Percentiles rank a stretch among this genome's conserved stretches.
Conservation (phyloP, 2,797 vertebrate species). For the Acanthurus leucopareius region DNA sequence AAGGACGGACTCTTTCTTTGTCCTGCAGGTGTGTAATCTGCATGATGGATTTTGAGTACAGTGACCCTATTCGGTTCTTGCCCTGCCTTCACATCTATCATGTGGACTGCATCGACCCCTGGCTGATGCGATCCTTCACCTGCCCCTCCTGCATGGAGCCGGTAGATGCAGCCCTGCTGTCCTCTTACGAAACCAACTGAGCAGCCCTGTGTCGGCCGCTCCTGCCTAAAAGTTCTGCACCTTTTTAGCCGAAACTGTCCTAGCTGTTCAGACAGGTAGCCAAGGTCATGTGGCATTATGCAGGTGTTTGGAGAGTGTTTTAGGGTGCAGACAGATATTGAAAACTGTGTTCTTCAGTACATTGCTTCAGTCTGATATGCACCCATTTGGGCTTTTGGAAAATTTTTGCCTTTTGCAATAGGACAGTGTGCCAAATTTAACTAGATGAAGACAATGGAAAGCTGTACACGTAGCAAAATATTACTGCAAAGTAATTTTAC, state of each 20-base stretch:
- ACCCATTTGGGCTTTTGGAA: conserved; percentile 44
- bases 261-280: conserved; percentile 52
- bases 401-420: conserved; percentile 58
- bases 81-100: conserved; percentile 93
- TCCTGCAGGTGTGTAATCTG: conserved; percentile 90
- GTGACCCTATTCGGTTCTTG: conserved; percentile 89
- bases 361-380: conserved; percentile 29
- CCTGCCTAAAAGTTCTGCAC: conserved; percentile 57
- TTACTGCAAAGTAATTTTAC: conserved; percentile 50
- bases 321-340: conserved; percentile 28
- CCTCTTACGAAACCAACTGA: conserved; percentile 89
- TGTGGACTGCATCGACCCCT: conserved; percentile 90
- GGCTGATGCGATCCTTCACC: conserved; percentile 93
- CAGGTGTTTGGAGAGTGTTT: conserved; percentile 41
- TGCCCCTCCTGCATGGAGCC: conserved; percentile 94
- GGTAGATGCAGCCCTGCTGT: conserved; percentile 90
- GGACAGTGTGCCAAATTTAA: conserved; percentile 65
- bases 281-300: conserved; percentile 29
- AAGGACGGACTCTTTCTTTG: conserved; percentile 6
- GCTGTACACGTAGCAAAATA: conserved; percentile 59
- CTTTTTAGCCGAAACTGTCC: conserved; percentile 58
- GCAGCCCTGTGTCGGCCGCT: conserved; percentile 35
- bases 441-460: conserved; percentile 45
- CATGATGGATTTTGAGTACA: conserved; percentile 92
- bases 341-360: conserved; percentile 20